Percentiles rank a stretch among this genome's conserved stretches.
Evolutionary conservation across 2,113 vertebrate genomes (phyloP).

Genomic region (Ammospiza nelsoni): DNA sequence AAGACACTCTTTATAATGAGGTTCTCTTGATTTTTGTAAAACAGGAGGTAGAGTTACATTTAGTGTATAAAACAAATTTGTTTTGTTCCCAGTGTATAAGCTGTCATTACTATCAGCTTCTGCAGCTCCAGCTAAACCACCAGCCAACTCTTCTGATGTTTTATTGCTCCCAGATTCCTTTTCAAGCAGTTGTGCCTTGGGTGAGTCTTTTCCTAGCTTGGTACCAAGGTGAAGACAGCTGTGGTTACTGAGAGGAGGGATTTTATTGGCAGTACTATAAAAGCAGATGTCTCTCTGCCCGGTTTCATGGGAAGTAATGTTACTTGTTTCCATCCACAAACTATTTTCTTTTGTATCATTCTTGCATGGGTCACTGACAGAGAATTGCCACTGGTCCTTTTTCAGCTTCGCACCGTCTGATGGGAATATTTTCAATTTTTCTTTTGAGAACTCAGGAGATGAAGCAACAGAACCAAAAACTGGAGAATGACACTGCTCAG

Average conservation of each 20-base stretch:
- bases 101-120: neutral
- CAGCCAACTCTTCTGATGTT: neutral
- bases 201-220: neutral
- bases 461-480: slow-evolving; percentile 20
- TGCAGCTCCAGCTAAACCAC: neutral
- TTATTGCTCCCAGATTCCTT: neutral
- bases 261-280: neutral
- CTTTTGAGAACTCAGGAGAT: slow-evolving; percentile 32
- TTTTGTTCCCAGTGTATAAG: slow-evolving; percentile 4
- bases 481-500: slow-evolving; percentile 8
- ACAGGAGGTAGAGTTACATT: neutral
- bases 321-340: neutral
- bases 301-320: neutral
- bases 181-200: neutral
- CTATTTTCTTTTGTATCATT: neutral
- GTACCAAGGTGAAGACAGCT: neutral
- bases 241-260: neutral
- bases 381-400: slow-evolving; percentile 13
- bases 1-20: neutral
- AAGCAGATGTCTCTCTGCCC: neutral
- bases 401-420: slow-evolving; percentile 13
- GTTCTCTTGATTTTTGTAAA: slow-evolving; percentile 24
- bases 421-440: neutral
- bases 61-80: neutral
- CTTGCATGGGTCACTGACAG: neutral